phyloP scores from a whole-genome alignment of 2,797 vertebrate species.

The Micromesistius poutassou region DNA sequence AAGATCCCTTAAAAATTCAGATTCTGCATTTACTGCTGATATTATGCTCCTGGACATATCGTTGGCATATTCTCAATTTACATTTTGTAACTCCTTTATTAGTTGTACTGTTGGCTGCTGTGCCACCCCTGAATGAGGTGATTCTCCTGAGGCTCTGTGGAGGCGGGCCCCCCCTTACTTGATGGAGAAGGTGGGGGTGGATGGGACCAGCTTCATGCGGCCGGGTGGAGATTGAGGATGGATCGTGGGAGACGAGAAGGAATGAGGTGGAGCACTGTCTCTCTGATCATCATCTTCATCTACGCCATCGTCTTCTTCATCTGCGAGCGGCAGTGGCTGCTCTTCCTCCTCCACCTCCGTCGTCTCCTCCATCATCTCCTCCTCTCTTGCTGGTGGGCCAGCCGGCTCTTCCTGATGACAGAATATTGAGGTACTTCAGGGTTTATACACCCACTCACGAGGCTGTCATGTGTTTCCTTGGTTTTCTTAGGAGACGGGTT shows the following conservation, averaged over 20 bases:
- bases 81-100: too few relatives aligned
- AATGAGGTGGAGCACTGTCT: conserved; percentile 16
- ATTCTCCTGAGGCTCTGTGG: neutral
- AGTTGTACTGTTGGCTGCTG: too few relatives aligned
- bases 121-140: too few relatives aligned
- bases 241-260: conserved; percentile 34
- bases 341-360: conserved; percentile 40
- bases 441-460: neutral
- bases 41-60: too few relatives aligned
- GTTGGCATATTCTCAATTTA: too few relatives aligned
- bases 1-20: too few relatives aligned
- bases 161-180: conserved; percentile 51
- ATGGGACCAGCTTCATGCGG: conserved; percentile 39
- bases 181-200: conserved; percentile 62
- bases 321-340: neutral
- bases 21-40: too few relatives aligned
- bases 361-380: conserved; percentile 30
- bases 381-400: conserved; percentile 17
- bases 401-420: neutral
- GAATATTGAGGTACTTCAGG: neutral
- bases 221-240: conserved; percentile 32
- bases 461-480: neutral
- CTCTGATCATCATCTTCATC: conserved; percentile 30
- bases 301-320: conserved; percentile 15
- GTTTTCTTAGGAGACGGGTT: neutral